phyloP scores from a whole-genome alignment of 1,140 invertebrate species.

The Formica exsecta region DNA sequence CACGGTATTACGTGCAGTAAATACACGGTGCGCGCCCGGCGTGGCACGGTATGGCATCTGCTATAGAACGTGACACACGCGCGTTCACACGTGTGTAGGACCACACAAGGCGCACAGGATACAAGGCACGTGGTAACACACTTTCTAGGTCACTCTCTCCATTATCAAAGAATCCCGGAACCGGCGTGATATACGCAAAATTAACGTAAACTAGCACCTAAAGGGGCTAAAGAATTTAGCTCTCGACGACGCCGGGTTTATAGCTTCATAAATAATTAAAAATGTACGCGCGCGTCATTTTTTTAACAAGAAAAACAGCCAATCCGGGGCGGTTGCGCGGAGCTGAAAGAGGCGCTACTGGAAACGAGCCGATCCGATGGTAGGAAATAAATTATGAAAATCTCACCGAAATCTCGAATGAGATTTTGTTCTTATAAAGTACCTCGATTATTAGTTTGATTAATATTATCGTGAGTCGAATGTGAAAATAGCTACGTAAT shows the following conservation, averaged over 20 bases:
- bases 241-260: background rate
- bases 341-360: background rate
- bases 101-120: background rate
- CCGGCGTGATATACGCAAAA: conserved; percentile 51
- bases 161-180: conserved; percentile 73
- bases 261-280: conserved; percentile 56
- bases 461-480: conserved; percentile 23
- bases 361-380: background rate
- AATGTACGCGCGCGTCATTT: conserved; percentile 29
- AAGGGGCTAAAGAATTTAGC: conserved; percentile 56
- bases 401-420: too few species aligned
- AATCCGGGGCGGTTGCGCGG: background rate
- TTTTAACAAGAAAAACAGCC: conserved; percentile 19
- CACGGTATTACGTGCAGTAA: conserved; percentile 48
- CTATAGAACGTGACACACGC: conserved; percentile 49
- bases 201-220: conserved; percentile 57
- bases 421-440: conserved; percentile 6
- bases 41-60: conserved; percentile 59
- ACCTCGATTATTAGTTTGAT: background rate
- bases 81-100: background rate
- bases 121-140: conserved; percentile 26
- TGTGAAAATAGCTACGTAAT: background rate
- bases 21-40: conserved; percentile 47
- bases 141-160: conserved; percentile 72
- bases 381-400: background rate